Evolutionary conservation across 2,113 vertebrate genomes (phyloP).

Genomic region (Ariopsis seemanni): DNA sequence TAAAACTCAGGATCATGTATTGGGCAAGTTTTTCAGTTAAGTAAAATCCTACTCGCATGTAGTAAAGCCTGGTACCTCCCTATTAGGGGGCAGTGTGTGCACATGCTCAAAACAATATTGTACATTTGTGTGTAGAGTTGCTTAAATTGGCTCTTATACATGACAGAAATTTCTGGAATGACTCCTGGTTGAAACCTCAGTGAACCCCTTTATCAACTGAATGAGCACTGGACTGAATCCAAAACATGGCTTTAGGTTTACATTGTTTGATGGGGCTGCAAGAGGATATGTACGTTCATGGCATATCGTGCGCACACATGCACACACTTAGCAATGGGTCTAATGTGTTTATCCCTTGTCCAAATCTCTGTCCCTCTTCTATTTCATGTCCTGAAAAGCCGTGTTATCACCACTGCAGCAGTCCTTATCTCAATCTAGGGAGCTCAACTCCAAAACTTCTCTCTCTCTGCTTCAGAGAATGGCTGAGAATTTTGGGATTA

Average conservation of each 20-base stretch:
- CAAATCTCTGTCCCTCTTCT: not conserved
- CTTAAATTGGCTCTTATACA: not conserved
- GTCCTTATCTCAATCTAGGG: slow-evolving; percentile 5
- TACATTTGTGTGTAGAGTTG: not conserved
- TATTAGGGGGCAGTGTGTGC: not conserved
- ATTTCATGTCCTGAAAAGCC: not conserved
- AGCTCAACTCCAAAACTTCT: not conserved
- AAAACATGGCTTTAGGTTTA: slow-evolving; percentile 14
- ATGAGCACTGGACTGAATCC: not conserved
- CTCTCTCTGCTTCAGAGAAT: slow-evolving; percentile 4
- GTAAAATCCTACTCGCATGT: not conserved
- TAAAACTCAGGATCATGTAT: not conserved
- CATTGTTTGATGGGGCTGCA: not conserved
- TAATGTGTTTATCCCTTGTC: slow-evolving; percentile 16
- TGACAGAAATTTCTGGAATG: not conserved
- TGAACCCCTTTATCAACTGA: slow-evolving; percentile 14
- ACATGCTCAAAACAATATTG: not conserved
- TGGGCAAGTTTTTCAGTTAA: not conserved
- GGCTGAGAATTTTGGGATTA: not conserved
- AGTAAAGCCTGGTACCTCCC: not conserved
- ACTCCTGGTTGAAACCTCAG: not conserved
- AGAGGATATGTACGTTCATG: not conserved
- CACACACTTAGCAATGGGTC: not conserved
- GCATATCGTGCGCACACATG: not conserved
- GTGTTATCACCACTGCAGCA: not conserved